These are phyloP conservation scores for Mellivora capensis DNA, from an alignment of 2,113 vertebrate genomes.

Conservation along the genomic window DNA sequence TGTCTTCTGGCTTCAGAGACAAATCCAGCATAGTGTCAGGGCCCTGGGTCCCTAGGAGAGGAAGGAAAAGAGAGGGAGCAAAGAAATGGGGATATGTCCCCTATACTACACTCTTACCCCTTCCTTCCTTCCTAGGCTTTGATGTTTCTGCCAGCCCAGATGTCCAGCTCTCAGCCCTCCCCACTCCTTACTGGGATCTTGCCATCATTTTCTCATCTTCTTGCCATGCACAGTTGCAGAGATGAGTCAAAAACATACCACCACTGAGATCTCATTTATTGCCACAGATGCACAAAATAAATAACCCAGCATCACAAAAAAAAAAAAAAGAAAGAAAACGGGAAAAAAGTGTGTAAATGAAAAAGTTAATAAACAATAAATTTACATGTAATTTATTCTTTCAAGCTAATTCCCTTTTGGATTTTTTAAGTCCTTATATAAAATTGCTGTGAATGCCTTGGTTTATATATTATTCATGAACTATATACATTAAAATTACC, in stretches of 20 bases:
- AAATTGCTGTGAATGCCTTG: neutral
- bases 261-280: conserved; percentile 74
- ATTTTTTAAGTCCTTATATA: neutral
- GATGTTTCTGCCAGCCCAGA: neutral
- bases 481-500: neutral
- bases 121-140: neutral
- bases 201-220: neutral
- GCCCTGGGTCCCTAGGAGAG: neutral
- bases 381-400: neutral
- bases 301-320: conserved; percentile 71
- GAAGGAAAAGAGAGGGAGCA: neutral
- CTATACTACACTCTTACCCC: neutral
- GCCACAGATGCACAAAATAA: conserved; percentile 76
- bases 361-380: conserved; percentile 11
- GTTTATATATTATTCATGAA: neutral
- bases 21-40: neutral
- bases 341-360: conserved; percentile 23
- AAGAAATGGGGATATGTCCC: neutral
- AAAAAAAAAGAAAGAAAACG: too few species aligned
- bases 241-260: conserved; percentile 35
- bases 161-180: neutral
- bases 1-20: too few species aligned
- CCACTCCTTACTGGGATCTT: neutral
- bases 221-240: conserved; percentile 26
- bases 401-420: neutral